These are phyloP conservation scores for Apamea sordens DNA, from an alignment of 2,888 invertebrate species.

Conservation along the genomic window DNA sequence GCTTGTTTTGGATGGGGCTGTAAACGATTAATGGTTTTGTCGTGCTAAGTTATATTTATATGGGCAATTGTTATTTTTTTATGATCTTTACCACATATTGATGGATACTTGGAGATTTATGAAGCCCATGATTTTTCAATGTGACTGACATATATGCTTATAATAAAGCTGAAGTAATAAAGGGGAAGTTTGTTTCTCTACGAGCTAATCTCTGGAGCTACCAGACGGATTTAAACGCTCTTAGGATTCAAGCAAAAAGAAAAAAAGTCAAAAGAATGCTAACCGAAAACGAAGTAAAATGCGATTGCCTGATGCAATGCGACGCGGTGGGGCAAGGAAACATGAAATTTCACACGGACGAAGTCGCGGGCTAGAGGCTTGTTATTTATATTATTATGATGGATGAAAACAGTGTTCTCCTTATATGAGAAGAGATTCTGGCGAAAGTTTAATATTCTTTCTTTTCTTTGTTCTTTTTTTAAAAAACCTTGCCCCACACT, in stretches of 20 bases:
- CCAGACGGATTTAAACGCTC: neutral
- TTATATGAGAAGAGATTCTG: neutral
- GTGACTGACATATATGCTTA: neutral
- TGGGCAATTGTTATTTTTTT: neutral
- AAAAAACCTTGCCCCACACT: no score
- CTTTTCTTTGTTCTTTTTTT: no score
- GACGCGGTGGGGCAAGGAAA: neutral
- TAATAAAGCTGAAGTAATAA: neutral
- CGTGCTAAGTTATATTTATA: neutral
- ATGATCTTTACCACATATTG: neutral
- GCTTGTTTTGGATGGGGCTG: conserved; percentile 14
- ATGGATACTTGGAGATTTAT: neutral
- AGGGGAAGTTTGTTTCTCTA: neutral
- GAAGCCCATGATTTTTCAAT: neutral
- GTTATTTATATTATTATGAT: neutral
- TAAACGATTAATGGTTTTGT: conserved; percentile 25
- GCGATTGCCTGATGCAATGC: neutral
- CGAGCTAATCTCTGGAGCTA: neutral
- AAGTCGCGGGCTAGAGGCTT: neutral
- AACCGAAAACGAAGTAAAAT: no score
- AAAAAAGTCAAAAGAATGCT: neutral
- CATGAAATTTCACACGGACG: neutral
- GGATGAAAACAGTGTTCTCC: neutral
- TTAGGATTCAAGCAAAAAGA: neutral
- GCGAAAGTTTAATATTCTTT: neutral